These are phyloP conservation scores for Hydrotaea diabolus DNA, from an alignment of 2,888 invertebrate species.

Conservation along the genomic window DNA sequence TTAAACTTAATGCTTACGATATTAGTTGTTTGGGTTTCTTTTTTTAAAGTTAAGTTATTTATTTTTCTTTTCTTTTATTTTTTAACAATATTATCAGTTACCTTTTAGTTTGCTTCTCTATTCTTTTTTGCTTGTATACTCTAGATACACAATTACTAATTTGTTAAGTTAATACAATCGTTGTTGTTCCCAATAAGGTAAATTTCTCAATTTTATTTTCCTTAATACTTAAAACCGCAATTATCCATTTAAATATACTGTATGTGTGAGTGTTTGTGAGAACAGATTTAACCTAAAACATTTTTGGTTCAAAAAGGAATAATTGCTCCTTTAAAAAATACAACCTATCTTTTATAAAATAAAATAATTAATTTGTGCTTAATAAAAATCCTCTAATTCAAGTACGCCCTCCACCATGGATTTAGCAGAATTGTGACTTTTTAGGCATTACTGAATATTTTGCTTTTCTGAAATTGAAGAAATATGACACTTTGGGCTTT, in stretches of 20 bases:
- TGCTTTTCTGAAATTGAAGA: too few relatives aligned
- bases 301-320: background rate
- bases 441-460: too few relatives aligned
- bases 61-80: conserved; percentile 59
- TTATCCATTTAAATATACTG: background rate
- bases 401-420: too few relatives aligned
- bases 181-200: conserved; percentile 73
- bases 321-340: conserved; percentile 57
- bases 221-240: background rate
- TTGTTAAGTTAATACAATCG: conserved; percentile 70
- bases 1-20: conserved; percentile 4
- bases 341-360: conserved; percentile 12
- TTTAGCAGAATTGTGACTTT: too few relatives aligned
- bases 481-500: too few relatives aligned
- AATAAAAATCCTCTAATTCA: too few relatives aligned
- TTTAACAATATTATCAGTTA: conserved; percentile 70
- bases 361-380: too few relatives aligned
- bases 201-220: conserved; percentile 53
- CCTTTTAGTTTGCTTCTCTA: conserved; percentile 31
- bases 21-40: conserved; percentile 2
- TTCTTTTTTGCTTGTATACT: conserved; percentile 51
- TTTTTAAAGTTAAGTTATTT: conserved; percentile 54
- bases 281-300: too few relatives aligned
- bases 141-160: conserved; percentile 65
- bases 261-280: too few relatives aligned